Percentiles rank a stretch among this genome's conserved stretches.
phyloP scores from a whole-genome alignment of 2,113 vertebrate genomes.

The Hypanus sabinus region DNA sequence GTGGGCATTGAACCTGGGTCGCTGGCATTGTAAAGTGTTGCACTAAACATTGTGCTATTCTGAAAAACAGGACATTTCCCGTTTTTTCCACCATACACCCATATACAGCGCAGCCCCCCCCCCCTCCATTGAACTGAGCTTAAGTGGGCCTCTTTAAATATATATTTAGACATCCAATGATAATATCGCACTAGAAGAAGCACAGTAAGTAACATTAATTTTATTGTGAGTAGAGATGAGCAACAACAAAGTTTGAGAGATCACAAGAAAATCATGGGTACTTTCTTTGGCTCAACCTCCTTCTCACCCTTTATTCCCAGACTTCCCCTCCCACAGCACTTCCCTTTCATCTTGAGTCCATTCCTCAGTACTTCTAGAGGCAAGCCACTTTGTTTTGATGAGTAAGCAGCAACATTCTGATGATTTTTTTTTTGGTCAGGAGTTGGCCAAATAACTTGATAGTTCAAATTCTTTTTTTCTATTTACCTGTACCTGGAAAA shows the following conservation, averaged over 20 bases:
- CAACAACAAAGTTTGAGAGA: too few species aligned
- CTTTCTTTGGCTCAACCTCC: too few species aligned
- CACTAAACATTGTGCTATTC: too few species aligned
- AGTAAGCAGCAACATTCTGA: background rate
- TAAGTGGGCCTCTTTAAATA: background rate
- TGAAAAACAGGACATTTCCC: background rate
- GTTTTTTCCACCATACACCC: background rate
- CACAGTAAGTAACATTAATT: background rate
- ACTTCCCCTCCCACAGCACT: background rate
- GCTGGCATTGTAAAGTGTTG: too few species aligned
- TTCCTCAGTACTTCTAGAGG: background rate
- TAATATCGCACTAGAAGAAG: background rate
- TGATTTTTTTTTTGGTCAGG: background rate
- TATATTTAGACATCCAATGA: background rate
- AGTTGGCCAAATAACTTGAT: background rate
- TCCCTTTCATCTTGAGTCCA: background rate
- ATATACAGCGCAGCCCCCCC: too few species aligned
- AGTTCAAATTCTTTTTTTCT: background rate
- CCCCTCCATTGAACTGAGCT: too few species aligned
- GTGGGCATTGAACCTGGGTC: too few species aligned
- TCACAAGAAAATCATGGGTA: too few species aligned
- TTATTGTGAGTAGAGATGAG: background rate
- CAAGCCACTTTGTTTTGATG: background rate
- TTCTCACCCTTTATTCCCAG: background rate
- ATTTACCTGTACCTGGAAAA: background rate